Conservation (phyloP, 2,888 invertebrate genomes). For the Emesis castigata region DNA sequence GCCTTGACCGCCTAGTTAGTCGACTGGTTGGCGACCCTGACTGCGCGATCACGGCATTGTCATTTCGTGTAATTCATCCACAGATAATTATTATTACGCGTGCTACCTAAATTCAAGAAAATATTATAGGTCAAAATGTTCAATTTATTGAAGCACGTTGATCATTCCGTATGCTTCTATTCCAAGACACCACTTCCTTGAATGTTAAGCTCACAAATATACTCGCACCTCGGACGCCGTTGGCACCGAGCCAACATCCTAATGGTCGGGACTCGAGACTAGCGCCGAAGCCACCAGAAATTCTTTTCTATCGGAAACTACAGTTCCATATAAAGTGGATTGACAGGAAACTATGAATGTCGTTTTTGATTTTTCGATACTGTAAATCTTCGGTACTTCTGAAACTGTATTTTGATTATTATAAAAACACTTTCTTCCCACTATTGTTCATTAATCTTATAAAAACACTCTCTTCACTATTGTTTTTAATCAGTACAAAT, state of each 20-base stretch:
- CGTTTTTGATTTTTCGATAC: constrained; percentile 8
- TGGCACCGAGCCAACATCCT: constrained; percentile 83
- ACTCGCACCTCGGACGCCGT: constrained; percentile 79
- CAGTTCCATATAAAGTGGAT: constrained; percentile 79
- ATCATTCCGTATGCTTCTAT: constrained; percentile 81
- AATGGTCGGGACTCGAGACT: constrained; percentile 78
- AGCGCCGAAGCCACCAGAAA: constrained; percentile 82
- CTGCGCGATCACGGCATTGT: too few species aligned
- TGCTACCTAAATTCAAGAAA: too few species aligned
- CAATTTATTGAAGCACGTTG: constrained; percentile 66
- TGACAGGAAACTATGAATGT: constrained; percentile 73
- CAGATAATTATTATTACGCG: too few species aligned
- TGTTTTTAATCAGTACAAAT: too few species aligned
- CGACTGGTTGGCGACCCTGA: too few species aligned
- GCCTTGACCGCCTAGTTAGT: too few species aligned
- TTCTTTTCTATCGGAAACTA: constrained; percentile 82
- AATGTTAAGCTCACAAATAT: constrained; percentile 85
- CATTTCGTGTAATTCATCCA: too few species aligned
- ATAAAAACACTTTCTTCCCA: too few species aligned
- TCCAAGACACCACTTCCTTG: constrained; percentile 85
- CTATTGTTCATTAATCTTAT: too few species aligned
- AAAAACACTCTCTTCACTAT: too few species aligned
- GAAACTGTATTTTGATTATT: too few species aligned
- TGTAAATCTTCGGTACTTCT: too few species aligned
- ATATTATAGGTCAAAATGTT: not conserved